Evolutionary conservation across 2,888 invertebrate species (phyloP), one percentile per base, ranked within the genome.

Genomic region (Hirtodrosophila confusa): DNA sequence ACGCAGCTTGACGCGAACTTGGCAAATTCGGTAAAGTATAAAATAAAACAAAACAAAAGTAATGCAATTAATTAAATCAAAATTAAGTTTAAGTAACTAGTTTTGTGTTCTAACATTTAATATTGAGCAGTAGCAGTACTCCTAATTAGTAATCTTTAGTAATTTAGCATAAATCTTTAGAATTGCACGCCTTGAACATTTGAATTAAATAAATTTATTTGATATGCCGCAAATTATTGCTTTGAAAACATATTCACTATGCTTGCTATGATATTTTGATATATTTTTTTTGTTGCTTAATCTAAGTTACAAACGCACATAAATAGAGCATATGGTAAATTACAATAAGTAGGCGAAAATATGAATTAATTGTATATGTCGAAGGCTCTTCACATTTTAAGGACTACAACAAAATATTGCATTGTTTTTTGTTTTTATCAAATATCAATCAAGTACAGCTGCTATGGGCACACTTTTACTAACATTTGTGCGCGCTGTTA

Each of bases 1-100:
- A 61, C 85, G 85, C 71, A 89, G 80, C 64, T 88, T 90, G 51
- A 90, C 73, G 70, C 63, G 75, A 78, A 89, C 89, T 88, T 85
- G 56, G 55, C 41, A 49, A 65, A 66, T 56, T 56, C 23, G 8
- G 27, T 35, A 47, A 54, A 49, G 10, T 23, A 55, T 39, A n/a
- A 37, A 36, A 53, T 49, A 36, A 6, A 31, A 39, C 5, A 33
- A 24, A 36, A 41, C n/a, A 29, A 8, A 10, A 58, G 17, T 17
- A 17, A 17, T 17, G 17, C 17, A 40, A 51, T 58, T 54, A 11
- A 50, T 57, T 61, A 23, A 24, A 47, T 10, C 37, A 8, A 44
- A 37, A 37, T 23, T 31, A 33, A 27, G n/a, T 44, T 39, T 17
- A 24, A 24, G 44, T 29, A 47, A 7, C 27, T 23, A 33, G 10